Evolutionary conservation across 2,888 invertebrate genomes (phyloP).

Genomic region (Troglohyphantes excavatus): DNA sequence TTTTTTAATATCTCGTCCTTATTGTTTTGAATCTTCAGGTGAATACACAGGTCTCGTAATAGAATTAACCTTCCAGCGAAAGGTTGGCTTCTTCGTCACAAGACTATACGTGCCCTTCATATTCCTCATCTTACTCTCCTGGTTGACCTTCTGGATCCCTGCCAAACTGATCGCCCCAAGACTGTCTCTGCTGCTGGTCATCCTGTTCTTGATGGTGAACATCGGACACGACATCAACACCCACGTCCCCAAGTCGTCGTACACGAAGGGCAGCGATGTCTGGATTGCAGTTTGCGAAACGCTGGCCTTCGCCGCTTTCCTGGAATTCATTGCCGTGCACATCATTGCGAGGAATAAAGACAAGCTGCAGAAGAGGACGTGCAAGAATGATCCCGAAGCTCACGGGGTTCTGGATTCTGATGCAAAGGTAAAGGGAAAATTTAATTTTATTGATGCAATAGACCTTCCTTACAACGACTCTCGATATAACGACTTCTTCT

Average conservation of each 20-base stretch:
- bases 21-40: conserved; percentile 12
- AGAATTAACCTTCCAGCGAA: conserved; percentile 24
- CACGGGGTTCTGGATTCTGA: conserved; percentile 17
- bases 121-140: conserved; percentile 20
- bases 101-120: conserved; percentile 60
- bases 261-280: conserved; percentile 63
- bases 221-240: conserved; percentile 13
- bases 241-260: conserved; percentile 32
- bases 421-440: conserved; percentile 23
- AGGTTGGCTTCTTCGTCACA: conserved; percentile 45
- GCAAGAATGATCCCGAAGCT: conserved; percentile 36
- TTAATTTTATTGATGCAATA: background rate
- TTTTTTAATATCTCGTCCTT: background rate
- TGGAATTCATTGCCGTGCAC: conserved; percentile 31
- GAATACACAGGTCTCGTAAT: conserved; percentile 6
- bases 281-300: conserved; percentile 59
- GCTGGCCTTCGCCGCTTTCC: conserved; percentile 47
- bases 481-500: too few relatives aligned
- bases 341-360: conserved; percentile 5
- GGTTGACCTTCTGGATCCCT: conserved; percentile 64
- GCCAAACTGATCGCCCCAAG: conserved; percentile 12
- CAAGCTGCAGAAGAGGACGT: background rate
- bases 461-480: too few relatives aligned
- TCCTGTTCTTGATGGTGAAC: conserved; percentile 49
- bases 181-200: conserved; percentile 40